Percentiles rank a stretch among this genome's conserved stretches.
These are phyloP conservation scores for Gymnothorax reevesii DNA, from an alignment of 2,797 vertebrate genomes.

Conservation along the genomic window DNA sequence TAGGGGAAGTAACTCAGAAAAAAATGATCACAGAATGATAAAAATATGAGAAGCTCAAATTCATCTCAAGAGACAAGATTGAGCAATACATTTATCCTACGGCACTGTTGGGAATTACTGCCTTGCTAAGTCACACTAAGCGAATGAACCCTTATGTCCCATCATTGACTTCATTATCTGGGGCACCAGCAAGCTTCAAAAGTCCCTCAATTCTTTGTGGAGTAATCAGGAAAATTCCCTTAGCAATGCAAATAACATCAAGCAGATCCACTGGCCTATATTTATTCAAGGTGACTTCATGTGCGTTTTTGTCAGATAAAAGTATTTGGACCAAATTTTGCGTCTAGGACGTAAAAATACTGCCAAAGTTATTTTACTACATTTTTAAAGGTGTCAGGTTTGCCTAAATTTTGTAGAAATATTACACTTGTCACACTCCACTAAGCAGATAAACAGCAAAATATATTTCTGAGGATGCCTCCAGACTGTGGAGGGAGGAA, in stretches of 20 bases:
- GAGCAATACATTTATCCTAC: too few relatives aligned
- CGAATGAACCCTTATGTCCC: too few relatives aligned
- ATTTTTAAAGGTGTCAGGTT: not conserved
- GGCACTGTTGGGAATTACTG: too few relatives aligned
- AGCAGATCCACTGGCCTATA: not conserved
- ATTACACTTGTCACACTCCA: not conserved
- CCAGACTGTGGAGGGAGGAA: not conserved
- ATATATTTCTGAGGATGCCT: not conserved
- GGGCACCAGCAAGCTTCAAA: too few relatives aligned
- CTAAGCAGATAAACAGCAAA: not conserved
- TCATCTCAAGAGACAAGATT: too few relatives aligned
- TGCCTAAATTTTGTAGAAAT: not conserved
- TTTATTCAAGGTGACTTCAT: conserved; percentile 3
- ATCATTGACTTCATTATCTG: too few relatives aligned
- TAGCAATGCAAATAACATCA: not conserved
- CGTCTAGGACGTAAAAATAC: not conserved
- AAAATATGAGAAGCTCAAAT: too few relatives aligned
- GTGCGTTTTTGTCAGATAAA: not conserved
- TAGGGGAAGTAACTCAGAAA: too few relatives aligned
- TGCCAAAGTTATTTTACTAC: not conserved
- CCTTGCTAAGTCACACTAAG: too few relatives aligned
- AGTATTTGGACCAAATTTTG: not conserved
- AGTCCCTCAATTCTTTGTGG: too few relatives aligned
- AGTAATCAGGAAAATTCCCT: not conserved
- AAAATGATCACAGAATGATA: too few relatives aligned